Conservation (phyloP, 1,140 invertebrate genomes). For the Bombyx mandarina region DNA sequence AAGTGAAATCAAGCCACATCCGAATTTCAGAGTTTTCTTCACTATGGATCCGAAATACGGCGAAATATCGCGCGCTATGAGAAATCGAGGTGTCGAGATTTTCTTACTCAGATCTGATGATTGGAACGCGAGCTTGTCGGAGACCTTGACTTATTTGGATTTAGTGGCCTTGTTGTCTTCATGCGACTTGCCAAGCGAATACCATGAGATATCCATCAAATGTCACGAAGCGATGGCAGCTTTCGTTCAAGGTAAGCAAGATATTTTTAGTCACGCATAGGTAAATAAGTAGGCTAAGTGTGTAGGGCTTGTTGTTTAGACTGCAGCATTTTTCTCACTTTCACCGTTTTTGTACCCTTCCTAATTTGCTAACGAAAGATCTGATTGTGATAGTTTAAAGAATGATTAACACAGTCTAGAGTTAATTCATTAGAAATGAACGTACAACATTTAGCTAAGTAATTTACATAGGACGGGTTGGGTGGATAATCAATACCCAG, state of each 20-base stretch:
- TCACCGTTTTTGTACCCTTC: too few relatives aligned
- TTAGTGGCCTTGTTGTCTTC: constrained; percentile 53
- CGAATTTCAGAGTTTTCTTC: constrained; percentile 94
- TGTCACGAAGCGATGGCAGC: constrained; percentile 58
- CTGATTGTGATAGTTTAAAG: too few relatives aligned
- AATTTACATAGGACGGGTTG: too few relatives aligned
- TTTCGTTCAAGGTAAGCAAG: constrained; percentile 53
- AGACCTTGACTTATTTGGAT: constrained; percentile 55
- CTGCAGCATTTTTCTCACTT: too few relatives aligned
- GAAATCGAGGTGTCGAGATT: constrained; percentile 97
- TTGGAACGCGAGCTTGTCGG: constrained; percentile 37
- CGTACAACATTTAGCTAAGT: too few relatives aligned
- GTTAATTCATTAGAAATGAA: too few relatives aligned
- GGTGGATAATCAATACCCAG: too few relatives aligned
- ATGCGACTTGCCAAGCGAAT: constrained; percentile 44
- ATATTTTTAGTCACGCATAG: constrained; percentile 1
- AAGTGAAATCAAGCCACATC: constrained; percentile 87
- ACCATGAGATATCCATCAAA: constrained; percentile 45
- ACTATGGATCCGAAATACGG: constrained; percentile 95
- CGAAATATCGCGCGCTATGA: constrained; percentile 97
- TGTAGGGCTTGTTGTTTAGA: too few relatives aligned
- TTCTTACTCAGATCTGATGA: constrained; percentile 73
- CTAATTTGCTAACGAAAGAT: too few relatives aligned
- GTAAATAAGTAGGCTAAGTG: too few relatives aligned
- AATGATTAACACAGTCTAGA: too few relatives aligned